Evolutionary conservation across 1,140 invertebrate genomes (phyloP).

Genomic region (Nebria ingens): DNA sequence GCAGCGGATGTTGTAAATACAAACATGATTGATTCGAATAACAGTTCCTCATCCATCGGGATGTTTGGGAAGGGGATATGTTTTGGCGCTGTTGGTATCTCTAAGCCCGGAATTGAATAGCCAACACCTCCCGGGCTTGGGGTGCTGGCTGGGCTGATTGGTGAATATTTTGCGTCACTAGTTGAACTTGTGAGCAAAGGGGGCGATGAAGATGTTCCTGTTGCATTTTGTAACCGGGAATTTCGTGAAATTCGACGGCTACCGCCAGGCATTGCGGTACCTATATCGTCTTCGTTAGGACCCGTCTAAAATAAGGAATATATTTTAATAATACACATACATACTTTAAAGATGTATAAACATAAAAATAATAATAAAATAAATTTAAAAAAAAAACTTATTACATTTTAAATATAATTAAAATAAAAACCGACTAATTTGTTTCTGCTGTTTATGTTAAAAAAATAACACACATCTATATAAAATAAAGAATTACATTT

Average conservation of each 20-base stretch:
- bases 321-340: not conserved
- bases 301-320: not conserved
- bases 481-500: too few relatives aligned
- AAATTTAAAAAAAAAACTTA: too few relatives aligned
- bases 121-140: conserved; percentile 11
- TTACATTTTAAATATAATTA: too few relatives aligned
- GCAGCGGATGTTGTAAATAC: conserved; percentile 64
- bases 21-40: conserved; percentile 80
- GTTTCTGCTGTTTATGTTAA: too few relatives aligned
- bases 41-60: conserved; percentile 67
- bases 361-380: too few relatives aligned
- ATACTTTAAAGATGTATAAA: too few relatives aligned
- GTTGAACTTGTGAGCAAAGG: conserved; percentile 18
- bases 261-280: conserved; percentile 20
- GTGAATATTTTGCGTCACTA: conserved; percentile 21
- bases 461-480: too few relatives aligned
- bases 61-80: conserved; percentile 79
- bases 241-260: conserved; percentile 21
- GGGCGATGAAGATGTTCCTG: conserved; percentile 17
- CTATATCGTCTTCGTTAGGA: not conserved
- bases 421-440: too few relatives aligned
- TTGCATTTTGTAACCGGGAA: conserved; percentile 4
- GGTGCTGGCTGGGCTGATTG: conserved; percentile 18
- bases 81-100: conserved; percentile 45
- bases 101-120: conserved; percentile 22